Conservation (phyloP, 2,797 vertebrate species). For the Discoglossus pictus region DNA sequence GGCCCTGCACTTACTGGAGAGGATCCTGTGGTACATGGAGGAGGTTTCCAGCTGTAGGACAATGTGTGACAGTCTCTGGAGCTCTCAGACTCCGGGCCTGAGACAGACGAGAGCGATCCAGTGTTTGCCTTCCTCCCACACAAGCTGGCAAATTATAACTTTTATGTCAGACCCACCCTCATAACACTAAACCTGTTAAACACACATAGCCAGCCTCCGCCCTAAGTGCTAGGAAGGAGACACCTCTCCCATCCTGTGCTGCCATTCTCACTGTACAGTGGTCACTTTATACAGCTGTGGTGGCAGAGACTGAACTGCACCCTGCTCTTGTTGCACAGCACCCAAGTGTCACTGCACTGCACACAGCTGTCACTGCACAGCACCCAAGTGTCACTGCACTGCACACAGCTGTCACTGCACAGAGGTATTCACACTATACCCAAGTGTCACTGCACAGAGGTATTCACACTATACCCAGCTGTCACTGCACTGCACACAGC, state of each 20-base stretch:
- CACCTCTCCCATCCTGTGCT: neutral
- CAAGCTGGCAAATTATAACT: conserved; percentile 31
- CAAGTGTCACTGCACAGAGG: too few relatives aligned
- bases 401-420: too few relatives aligned
- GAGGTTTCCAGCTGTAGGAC: neutral
- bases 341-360: too few relatives aligned
- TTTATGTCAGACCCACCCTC: conserved; percentile 41
- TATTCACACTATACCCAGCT: too few relatives aligned
- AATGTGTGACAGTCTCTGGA: neutral
- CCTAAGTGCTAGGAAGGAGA: conserved; percentile 11
- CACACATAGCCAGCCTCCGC: conserved; percentile 38
- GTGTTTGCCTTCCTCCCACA: conserved; percentile 37
- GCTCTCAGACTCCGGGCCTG: neutral
- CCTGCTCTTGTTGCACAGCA: too few relatives aligned
- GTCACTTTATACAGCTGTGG: conserved; percentile 10
- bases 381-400: too few relatives aligned
- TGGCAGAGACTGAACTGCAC: neutral
- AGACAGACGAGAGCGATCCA: conserved; percentile 3
- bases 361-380: too few relatives aligned
- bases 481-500: too few relatives aligned
- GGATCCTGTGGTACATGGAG: neutral
- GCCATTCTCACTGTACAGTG: neutral
- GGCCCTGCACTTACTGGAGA: neutral
- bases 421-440: too few relatives aligned
- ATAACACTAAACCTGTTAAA: conserved; percentile 45